These are phyloP conservation scores for Arrhopalites spinosus DNA, from an alignment of 2,888 invertebrate species.

Conservation along the genomic window DNA sequence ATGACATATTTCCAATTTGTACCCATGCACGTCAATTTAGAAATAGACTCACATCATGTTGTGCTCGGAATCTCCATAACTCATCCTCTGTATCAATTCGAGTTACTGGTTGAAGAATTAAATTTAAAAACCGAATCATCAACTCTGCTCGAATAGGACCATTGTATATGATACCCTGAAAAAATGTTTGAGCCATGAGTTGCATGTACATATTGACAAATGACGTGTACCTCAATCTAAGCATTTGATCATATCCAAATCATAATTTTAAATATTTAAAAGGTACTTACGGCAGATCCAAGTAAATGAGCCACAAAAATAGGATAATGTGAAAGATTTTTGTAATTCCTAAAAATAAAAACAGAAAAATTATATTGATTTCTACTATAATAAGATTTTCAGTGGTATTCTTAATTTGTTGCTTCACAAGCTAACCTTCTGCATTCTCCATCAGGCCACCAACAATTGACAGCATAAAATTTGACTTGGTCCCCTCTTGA, in stretches of 20 bases:
- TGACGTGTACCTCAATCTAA: not conserved
- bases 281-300: slow-evolving; percentile 47
- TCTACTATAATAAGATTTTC: no score
- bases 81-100: slow-evolving; percentile 55
- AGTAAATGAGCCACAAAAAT: slow-evolving; percentile 54
- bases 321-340: slow-evolving; percentile 54
- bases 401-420: no score
- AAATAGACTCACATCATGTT: slow-evolving; percentile 51
- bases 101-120: slow-evolving; percentile 49
- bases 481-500: slow-evolving; percentile 45
- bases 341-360: slow-evolving; percentile 54
- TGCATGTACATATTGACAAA: not conserved
- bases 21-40: not conserved
- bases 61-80: slow-evolving; percentile 53
- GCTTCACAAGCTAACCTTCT: no score
- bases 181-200: not conserved
- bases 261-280: no score
- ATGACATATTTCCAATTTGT: not conserved
- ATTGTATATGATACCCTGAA: slow-evolving; percentile 55
- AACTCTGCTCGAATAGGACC: slow-evolving; percentile 53
- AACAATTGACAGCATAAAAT: slow-evolving; percentile 55
- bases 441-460: slow-evolving; percentile 55
- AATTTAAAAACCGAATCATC: slow-evolving; percentile 52
- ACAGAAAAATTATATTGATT: no score
- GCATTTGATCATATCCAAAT: not conserved